Conservation (phyloP, 1,140 invertebrate genomes). For the Cydia fagiglandana region DNA sequence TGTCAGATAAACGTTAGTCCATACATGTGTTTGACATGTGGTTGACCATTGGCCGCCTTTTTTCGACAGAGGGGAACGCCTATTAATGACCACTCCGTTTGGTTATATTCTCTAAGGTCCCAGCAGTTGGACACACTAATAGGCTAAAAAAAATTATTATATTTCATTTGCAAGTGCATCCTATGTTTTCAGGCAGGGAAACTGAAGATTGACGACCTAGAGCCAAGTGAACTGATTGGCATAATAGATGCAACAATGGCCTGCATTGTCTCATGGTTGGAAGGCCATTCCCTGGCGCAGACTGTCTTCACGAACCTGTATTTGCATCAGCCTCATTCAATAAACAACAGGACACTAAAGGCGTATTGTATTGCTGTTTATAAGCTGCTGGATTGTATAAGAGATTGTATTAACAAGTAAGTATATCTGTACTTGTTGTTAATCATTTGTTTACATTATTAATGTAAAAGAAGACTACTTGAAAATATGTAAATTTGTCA, state of each 20-base stretch:
- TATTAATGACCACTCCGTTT: no score
- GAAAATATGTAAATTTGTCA: no score
- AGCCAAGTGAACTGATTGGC: conserved; percentile 87
- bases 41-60: no score
- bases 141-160: no score
- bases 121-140: no score
- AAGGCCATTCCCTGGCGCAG: conserved; percentile 97
- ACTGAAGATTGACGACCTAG: conserved; percentile 89
- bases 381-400: conserved; percentile 94
- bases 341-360: conserved; percentile 90
- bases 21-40: no score
- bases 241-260: conserved; percentile 96
- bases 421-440: conserved; percentile 41
- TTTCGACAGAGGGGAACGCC: no score
- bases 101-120: no score
- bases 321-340: conserved; percentile 92
- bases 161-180: not conserved
- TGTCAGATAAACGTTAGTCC: no score
- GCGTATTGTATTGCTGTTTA: conserved; percentile 93
- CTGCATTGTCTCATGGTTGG: conserved; percentile 96
- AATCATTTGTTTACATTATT: not conserved
- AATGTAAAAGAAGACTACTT: not conserved
- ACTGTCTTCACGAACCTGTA: conserved; percentile 98
- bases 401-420: conserved; percentile 92
- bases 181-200: conserved; percentile 82